Evolutionary conservation across 2,888 invertebrate species (phyloP), one percentile per base, ranked within the genome.

Genomic region (Drosophila mayaguana): DNA sequence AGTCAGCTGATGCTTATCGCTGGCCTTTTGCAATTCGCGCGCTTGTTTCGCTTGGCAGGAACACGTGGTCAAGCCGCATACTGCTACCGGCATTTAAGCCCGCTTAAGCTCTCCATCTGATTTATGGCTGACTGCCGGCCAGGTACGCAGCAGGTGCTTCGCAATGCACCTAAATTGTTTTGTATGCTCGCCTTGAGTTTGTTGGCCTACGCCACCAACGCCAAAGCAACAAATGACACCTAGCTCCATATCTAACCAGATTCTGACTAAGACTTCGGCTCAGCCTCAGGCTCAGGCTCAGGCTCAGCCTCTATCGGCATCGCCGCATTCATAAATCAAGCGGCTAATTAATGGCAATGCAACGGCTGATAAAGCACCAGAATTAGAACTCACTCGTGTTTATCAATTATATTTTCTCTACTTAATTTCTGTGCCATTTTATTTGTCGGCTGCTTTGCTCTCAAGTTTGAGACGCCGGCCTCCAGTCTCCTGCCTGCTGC

Each of bases 311-410:
- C 32, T 50, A 50, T 50, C 22, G 45, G 54, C 57, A 81, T 89
- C 88, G 65, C 66, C 66, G 75, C 77, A 63, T 78, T 82, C 83
- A 90, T 90, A 90, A 90, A 90, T 90, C 90, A 90, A 84, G 90
- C 72, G 62, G 63, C 91, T 91, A 90, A 90, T 90, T 90, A 90
- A 91, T 90, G 90, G 91, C 79, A 77, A 69, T 56, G 71, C 50
- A 40, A 43, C 22, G 28, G 38, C 59, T 69, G 85, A 86, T 88
- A 88, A 81, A 71, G 75, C 53, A 56, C 70, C 73, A 75, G 88
- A 88, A 88, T 83, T 86, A 86, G 85, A 86, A 72, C 75, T 74
- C 79, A 76, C 45, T 62, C 77, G 77, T 79, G 83, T 83, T 83
- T 83, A 83, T 83, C 86, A 83, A 83, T 83, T 86, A 83, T 83